Conservation (phyloP, 1,140 invertebrate species). For the Dendroctonus valens region DNA sequence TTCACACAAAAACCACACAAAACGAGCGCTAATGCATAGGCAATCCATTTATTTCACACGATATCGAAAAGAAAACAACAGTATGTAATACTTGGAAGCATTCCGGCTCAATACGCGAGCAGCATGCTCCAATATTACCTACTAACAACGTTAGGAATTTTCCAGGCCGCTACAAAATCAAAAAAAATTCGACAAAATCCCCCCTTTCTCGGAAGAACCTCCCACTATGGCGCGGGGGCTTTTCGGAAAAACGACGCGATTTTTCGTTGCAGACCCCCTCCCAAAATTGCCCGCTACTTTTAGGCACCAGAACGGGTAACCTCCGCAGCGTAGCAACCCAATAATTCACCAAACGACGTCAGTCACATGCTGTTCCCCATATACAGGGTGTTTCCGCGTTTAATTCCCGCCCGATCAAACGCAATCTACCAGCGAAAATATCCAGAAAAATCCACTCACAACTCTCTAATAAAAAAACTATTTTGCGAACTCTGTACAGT, state of each 20-base stretch:
- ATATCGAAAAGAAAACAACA: constrained; percentile 28
- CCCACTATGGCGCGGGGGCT: not conserved
- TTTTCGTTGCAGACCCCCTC: constrained; percentile 26
- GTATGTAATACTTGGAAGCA: too few species aligned
- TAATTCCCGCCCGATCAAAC: not conserved
- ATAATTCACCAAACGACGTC: constrained; percentile 2
- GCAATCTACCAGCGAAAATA: not conserved
- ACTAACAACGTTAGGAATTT: constrained; percentile 20
- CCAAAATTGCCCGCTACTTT: constrained; percentile 21
- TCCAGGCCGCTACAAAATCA: constrained; percentile 28
- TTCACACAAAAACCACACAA: constrained; percentile 11
- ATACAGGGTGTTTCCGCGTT: constrained; percentile 1
- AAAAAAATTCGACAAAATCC: constrained; percentile 1
- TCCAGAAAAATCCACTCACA: not conserved
- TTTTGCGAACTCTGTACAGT: too few species aligned
- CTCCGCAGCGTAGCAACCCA: constrained; percentile 31
- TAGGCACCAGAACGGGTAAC: constrained; percentile 27
- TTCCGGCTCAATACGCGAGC: too few species aligned
- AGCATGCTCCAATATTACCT: not conserved
- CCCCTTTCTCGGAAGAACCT: not conserved
- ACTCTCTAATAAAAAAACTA: not conserved
- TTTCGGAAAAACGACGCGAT: constrained; percentile 8
- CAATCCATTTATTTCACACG: constrained; percentile 52
- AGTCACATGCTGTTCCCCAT: not conserved
- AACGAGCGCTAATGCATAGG: constrained; percentile 7